These are phyloP conservation scores for Corythornis vintsioides DNA, from an alignment of 2,113 vertebrate genomes.

Conservation along the genomic window DNA sequence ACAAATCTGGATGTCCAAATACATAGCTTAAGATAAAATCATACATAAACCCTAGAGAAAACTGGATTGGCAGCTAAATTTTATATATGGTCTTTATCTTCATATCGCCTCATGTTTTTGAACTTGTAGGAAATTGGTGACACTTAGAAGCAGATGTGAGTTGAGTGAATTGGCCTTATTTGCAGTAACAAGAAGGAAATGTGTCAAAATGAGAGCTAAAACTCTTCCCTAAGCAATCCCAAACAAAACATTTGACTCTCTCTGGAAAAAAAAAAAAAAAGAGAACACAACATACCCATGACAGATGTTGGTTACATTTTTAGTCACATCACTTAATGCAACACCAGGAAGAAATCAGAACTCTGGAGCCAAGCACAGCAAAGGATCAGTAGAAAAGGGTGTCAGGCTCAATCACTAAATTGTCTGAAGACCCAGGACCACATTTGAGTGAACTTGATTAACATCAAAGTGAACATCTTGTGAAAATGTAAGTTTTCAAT, in stretches of 20 bases:
- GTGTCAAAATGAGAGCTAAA: slow-evolving; percentile 35
- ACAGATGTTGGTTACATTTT: slow-evolving; percentile 31
- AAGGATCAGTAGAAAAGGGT: background rate
- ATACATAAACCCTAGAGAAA: slow-evolving; percentile 11
- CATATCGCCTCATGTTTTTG: slow-evolving; percentile 38
- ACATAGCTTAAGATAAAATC: slow-evolving; percentile 18
- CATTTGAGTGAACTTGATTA: background rate
- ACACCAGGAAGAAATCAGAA: background rate
- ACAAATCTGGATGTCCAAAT: background rate
- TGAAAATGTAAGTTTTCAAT: background rate
- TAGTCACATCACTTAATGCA: background rate
- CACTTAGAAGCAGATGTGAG: slow-evolving; percentile 55
- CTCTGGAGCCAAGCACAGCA: background rate
- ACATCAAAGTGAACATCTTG: background rate
- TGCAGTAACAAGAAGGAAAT: slow-evolving; percentile 24
- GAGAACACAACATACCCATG: background rate
- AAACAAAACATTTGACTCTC: slow-evolving; percentile 25
- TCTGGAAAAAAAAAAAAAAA: background rate
- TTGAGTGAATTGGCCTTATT: slow-evolving; percentile 10
- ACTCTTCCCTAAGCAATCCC: slow-evolving; percentile 9
- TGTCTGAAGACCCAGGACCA: background rate
- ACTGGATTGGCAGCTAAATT: slow-evolving; percentile 5
- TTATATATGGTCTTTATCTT: slow-evolving; percentile 26
- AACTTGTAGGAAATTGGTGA: slow-evolving; percentile 52
- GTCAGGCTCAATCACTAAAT: background rate